These are phyloP conservation scores for Apostichopus japonicus DNA, from an alignment of 35 echinoderm and acorn worm genomes.

Conservation along the genomic window DNA sequence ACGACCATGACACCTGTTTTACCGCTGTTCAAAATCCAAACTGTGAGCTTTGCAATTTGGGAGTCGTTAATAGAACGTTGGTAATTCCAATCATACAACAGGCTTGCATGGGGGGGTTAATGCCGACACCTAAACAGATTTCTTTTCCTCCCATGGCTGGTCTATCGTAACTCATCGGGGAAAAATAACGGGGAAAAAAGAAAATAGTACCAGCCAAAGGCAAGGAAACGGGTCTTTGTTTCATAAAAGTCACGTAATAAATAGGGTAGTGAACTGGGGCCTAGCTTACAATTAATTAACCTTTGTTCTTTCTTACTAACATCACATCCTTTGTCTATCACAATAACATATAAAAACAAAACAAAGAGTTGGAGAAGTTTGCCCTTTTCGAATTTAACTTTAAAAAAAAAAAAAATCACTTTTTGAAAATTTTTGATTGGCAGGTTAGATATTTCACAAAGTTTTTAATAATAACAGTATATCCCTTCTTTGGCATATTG, in stretches of 20 bases:
- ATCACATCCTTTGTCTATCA: too few species aligned
- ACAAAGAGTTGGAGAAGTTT: too few species aligned
- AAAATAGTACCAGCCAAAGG: not conserved
- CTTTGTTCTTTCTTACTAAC: not conserved
- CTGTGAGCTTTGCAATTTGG: slow-evolving; percentile 2
- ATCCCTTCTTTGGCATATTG: too few species aligned
- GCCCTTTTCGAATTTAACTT: too few species aligned
- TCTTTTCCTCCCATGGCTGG: not conserved
- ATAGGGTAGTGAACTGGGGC: not conserved
- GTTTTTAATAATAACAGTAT: too few species aligned
- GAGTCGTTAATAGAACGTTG: not conserved
- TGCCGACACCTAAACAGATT: not conserved
- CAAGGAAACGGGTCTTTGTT: not conserved
- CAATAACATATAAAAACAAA: too few species aligned
- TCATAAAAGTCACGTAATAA: not conserved
- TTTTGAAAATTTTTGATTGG: too few species aligned
- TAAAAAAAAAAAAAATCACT: too few species aligned
- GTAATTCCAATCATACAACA: not conserved
- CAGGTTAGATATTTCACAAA: too few species aligned
- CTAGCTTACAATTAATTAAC: not conserved
- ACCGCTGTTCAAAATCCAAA: not conserved
- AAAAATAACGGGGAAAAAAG: not conserved
- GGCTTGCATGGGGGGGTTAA: not conserved
- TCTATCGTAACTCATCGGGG: not conserved
- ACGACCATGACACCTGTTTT: slow-evolving; percentile 2